Evolutionary conservation across 2,113 vertebrate species (phyloP).

Genomic region (Alouatta palliata): DNA sequence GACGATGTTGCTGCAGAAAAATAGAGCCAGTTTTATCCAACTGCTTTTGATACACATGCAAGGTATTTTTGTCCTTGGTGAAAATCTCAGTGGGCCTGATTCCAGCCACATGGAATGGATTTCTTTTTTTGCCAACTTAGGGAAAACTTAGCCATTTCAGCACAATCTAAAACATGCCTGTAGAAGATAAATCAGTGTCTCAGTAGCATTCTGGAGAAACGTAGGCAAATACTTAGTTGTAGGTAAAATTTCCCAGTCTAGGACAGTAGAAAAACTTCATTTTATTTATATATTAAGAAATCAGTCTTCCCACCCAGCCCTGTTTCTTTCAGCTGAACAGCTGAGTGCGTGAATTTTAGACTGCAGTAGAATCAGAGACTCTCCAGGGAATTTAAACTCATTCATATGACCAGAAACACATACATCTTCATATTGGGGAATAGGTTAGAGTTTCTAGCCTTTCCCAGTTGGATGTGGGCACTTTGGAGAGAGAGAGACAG

Average conservation of each 20-base stretch:
- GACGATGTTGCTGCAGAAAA: not conserved
- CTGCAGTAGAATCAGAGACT: not conserved
- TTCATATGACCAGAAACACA: not conserved
- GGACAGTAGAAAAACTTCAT: not conserved
- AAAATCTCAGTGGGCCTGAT: constrained; percentile 45
- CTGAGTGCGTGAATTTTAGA: not conserved
- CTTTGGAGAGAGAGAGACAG: not conserved
- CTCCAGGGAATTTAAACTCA: constrained; percentile 6
- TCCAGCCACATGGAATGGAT: constrained; percentile 45
- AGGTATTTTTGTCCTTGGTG: constrained; percentile 49
- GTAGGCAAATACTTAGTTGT: not conserved
- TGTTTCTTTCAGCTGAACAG: not conserved
- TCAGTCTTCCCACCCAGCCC: not conserved
- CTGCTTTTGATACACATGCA: constrained; percentile 4
- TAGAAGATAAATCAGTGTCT: constrained; percentile 42
- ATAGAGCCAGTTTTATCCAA: not conserved
- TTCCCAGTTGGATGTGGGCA: not conserved
- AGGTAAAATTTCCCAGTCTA: constrained; percentile 51
- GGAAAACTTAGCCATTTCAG: constrained; percentile 64
- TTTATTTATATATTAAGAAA: constrained; percentile 45
- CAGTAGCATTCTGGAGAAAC: constrained; percentile 50
- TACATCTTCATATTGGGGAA: not conserved
- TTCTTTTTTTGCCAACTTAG: constrained; percentile 16
- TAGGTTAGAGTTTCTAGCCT: not conserved
- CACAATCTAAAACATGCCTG: constrained; percentile 32